Percentiles rank a stretch among this genome's conserved stretches.
These are phyloP conservation scores for Speoplatyrhinus poulsoni DNA, from an alignment of 2,113 vertebrate species.

Conservation along the genomic window DNA sequence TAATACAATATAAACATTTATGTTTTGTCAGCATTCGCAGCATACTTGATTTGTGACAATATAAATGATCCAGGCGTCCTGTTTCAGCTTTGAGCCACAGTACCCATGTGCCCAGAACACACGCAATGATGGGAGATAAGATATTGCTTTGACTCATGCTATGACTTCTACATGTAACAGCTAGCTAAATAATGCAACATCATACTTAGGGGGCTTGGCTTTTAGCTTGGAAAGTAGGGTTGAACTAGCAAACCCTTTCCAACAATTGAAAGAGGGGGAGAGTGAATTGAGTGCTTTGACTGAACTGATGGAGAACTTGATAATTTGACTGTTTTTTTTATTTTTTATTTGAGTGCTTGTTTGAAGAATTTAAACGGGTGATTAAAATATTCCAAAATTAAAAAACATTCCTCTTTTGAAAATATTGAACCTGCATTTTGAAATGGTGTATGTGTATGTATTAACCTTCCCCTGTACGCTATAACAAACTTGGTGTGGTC, in stretches of 20 bases:
- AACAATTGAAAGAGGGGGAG: background rate
- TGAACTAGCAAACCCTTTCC: too few species aligned
- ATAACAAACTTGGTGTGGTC: background rate
- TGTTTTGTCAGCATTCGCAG: too few species aligned
- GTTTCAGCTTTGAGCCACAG: constrained; percentile 20
- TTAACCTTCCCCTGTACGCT: too few species aligned
- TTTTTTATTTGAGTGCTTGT: too few species aligned
- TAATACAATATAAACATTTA: background rate
- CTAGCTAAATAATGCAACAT: constrained; percentile 42
- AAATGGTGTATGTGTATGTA: too few species aligned
- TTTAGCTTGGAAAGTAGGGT: constrained; percentile 9
- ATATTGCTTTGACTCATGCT: constrained; percentile 8
- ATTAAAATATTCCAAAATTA: background rate
- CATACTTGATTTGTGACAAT: constrained; percentile 1
- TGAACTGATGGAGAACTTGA: background rate
- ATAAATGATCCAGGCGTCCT: constrained; percentile 21
- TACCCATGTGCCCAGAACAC: constrained; percentile 4
- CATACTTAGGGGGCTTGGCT: constrained; percentile 12
- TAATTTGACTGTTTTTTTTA: background rate
- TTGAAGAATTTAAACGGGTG: background rate
- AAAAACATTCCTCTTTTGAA: background rate
- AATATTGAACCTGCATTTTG: too few species aligned
- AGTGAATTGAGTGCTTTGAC: background rate
- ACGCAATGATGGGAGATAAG: constrained; percentile 14
- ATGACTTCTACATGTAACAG: background rate